These are phyloP conservation scores for Timema podura DNA, from an alignment of 2,888 invertebrate species.

Conservation along the genomic window DNA sequence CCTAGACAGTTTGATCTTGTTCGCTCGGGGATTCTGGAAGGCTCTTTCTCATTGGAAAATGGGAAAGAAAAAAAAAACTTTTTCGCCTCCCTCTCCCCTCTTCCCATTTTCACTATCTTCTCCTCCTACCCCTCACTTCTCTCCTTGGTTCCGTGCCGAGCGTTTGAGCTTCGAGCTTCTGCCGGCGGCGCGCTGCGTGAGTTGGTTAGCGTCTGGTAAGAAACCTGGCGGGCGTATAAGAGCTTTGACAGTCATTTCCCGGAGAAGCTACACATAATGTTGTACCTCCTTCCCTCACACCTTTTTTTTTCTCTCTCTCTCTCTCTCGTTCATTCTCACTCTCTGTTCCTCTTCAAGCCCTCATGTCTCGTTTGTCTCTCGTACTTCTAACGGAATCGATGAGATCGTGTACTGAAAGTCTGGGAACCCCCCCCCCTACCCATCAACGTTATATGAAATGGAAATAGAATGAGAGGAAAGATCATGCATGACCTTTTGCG, in stretches of 20 bases:
- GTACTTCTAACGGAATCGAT: conserved; percentile 10
- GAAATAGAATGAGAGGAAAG: background rate
- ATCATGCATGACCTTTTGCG: no score
- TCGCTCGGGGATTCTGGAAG: conserved; percentile 21
- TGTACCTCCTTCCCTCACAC: no score
- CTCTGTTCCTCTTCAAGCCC: background rate
- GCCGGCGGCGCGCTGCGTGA: no score
- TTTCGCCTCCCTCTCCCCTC: background rate
- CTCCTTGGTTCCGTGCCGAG: no score
- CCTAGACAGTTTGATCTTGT: conserved; percentile 32
- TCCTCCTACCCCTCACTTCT: no score
- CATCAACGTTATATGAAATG: conserved; percentile 13
- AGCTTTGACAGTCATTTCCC: conserved; percentile 23
- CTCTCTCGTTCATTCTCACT: no score
- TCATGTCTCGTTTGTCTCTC: background rate
- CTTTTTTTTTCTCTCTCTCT: no score
- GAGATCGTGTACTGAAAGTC: conserved; percentile 14
- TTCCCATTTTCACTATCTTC: no score
- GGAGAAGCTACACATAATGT: conserved; percentile 11
- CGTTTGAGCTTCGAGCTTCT: no score
- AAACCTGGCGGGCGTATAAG: conserved; percentile 14
- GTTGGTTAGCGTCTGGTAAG: conserved; percentile 10
- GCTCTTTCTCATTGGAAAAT: conserved; percentile 26
- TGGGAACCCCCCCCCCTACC: background rate
- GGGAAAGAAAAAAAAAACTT: conserved; percentile 18